Evolutionary conservation across 2,113 vertebrate species (phyloP).

Genomic region (Nannospalax galili): DNA sequence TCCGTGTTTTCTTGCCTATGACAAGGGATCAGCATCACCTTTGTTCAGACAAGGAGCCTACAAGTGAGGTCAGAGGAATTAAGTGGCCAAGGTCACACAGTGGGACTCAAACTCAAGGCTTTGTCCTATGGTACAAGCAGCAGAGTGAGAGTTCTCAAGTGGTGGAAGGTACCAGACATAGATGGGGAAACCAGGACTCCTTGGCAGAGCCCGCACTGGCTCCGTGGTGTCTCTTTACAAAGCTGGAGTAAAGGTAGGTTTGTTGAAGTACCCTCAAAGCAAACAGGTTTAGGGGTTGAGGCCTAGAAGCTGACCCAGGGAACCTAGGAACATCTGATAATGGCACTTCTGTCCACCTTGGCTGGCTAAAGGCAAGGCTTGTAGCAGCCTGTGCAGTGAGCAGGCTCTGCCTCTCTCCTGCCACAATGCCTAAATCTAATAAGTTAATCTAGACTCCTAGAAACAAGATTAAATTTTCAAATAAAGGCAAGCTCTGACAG

Average conservation of each 20-base stretch:
- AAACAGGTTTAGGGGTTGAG: not conserved
- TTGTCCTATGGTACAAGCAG: not conserved
- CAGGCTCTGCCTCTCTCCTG: conserved; percentile 64
- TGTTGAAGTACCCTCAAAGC: not conserved
- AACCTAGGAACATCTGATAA: not conserved
- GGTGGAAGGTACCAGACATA: not conserved
- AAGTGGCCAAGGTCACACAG: not conserved
- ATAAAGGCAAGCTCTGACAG: conserved; percentile 86
- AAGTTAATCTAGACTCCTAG: conserved; percentile 86
- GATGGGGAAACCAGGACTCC: too few species aligned
- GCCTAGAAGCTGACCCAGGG: not conserved
- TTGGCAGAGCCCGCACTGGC: not conserved
- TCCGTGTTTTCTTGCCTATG: not conserved
- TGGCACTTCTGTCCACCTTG: not conserved
- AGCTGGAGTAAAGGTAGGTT: not conserved
- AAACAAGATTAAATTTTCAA: conserved; percentile 90
- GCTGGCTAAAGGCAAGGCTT: not conserved
- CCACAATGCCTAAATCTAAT: conserved; percentile 85
- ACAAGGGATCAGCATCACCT: not conserved
- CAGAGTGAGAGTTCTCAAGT: fast-evolving
- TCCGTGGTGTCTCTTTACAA: not conserved
- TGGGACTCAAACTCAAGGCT: not conserved
- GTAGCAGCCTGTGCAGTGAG: not conserved
- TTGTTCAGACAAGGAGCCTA: not conserved
- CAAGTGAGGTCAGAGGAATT: not conserved